A percentile compares a stretch with the other conserved stretches of the same genome.
These are phyloP conservation scores for Lycia hirtaria DNA, from an alignment of 2,888 invertebrate genomes.

Conservation along the genomic window DNA sequence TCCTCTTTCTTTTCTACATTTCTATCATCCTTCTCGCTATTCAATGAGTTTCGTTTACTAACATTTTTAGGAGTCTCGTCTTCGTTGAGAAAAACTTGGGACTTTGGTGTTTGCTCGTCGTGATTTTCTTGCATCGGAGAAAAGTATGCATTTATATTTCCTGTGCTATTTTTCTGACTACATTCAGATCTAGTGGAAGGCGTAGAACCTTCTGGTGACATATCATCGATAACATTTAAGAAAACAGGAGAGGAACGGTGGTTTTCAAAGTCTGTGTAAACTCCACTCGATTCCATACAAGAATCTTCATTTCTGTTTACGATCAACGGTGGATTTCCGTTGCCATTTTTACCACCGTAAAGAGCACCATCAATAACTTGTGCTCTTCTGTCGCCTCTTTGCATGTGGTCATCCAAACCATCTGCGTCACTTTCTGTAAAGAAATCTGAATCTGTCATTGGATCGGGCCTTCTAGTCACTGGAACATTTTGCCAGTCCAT, in stretches of 20 bases:
- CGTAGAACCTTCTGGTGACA: constrained; percentile 88
- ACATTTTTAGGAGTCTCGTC: constrained; percentile 71
- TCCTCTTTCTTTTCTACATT: constrained; percentile 81
- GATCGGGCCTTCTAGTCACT: constrained; percentile 89
- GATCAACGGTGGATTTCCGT: constrained; percentile 82
- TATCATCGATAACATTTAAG: constrained; percentile 87
- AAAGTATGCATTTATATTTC: constrained; percentile 64
- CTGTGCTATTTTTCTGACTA: constrained; percentile 77
- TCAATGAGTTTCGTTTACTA: constrained; percentile 77
- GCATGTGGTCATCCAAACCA: constrained; percentile 90
- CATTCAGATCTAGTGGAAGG: constrained; percentile 83
- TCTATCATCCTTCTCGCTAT: constrained; percentile 72
- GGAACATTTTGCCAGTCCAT: constrained; percentile 87
- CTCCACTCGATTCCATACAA: constrained; percentile 95
- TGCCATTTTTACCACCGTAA: constrained; percentile 90
- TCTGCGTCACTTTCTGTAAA: constrained; percentile 96
- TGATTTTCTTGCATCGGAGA: constrained; percentile 60
- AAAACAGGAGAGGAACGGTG: constrained; percentile 80
- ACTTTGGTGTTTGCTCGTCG: constrained; percentile 59
- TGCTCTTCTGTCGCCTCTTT: constrained; percentile 90
- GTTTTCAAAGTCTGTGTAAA: constrained; percentile 94
- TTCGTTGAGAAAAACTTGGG: constrained; percentile 56
- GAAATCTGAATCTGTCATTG: constrained; percentile 96
- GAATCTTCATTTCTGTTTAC: constrained; percentile 89
- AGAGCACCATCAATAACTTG: constrained; percentile 96